phyloP scores from a whole-genome alignment of 2,797 vertebrate genomes.

The Bovichtus variegatus region DNA sequence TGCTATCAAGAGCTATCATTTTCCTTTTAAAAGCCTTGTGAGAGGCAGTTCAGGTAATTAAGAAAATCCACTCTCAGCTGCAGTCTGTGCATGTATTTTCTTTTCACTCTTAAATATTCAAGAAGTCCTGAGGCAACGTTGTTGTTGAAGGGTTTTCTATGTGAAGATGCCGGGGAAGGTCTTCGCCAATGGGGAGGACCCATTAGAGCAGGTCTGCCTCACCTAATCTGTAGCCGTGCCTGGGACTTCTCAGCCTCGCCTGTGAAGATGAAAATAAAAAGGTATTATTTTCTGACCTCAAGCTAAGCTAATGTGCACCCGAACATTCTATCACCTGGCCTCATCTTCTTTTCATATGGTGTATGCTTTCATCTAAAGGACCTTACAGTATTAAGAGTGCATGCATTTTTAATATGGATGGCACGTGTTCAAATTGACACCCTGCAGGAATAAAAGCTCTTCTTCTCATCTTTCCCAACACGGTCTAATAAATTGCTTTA shows the following conservation, averaged over 20 bases:
- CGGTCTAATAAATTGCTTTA: neutral
- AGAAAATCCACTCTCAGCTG: neutral
- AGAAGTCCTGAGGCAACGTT: constrained; percentile 4
- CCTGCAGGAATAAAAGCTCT: constrained; percentile 6
- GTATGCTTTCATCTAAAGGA: constrained; percentile 33
- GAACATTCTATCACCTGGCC: constrained; percentile 28
- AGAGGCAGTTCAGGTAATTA: constrained; percentile 38
- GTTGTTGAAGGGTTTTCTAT: constrained; percentile 23
- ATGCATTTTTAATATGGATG: constrained; percentile 8
- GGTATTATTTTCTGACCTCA: constrained; percentile 59
- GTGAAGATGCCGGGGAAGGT: constrained; percentile 16
- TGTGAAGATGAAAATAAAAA: constrained; percentile 61
- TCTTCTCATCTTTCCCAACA: neutral
- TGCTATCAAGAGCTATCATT: constrained; percentile 16
- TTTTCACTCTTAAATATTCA: constrained; percentile 34
- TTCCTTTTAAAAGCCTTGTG: constrained; percentile 16
- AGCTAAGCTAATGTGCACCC: constrained; percentile 18
- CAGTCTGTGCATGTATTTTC: constrained; percentile 9
- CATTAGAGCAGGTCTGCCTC: constrained; percentile 11
- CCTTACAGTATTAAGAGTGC: neutral
- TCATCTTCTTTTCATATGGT: constrained; percentile 44
- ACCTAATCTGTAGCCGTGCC: constrained; percentile 40
- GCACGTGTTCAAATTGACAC: constrained; percentile 16
- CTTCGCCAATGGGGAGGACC: constrained; percentile 18
- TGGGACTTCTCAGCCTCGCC: constrained; percentile 46